Percentiles rank a stretch among this genome's conserved stretches.
phyloP scores from a whole-genome alignment of 1,140 invertebrate species.

The Agrypnia vestita region DNA sequence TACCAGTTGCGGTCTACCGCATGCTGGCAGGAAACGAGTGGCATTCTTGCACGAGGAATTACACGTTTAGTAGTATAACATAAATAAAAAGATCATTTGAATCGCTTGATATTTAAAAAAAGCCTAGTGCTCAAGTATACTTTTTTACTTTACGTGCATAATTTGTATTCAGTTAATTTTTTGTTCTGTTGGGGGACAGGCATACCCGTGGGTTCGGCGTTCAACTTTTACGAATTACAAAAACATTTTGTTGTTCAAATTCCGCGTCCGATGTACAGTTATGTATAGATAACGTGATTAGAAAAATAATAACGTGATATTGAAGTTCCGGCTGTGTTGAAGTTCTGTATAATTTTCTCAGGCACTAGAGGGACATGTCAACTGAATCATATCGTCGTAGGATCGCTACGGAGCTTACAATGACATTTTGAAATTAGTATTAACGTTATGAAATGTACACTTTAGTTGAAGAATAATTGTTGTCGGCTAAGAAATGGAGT shows the following conservation, averaged over 20 bases:
- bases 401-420: not conserved
- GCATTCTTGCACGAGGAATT: constrained; percentile 1
- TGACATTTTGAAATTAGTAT: too few relatives aligned
- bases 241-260: not conserved
- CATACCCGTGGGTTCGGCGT: not conserved
- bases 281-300: not conserved
- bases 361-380: constrained; percentile 11
- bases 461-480: too few relatives aligned
- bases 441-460: too few relatives aligned
- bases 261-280: not conserved
- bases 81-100: not conserved
- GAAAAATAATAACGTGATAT: not conserved
- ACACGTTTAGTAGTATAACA: not conserved
- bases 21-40: constrained; percentile 39
- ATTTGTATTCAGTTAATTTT: not conserved
- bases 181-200: not conserved
- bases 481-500: too few relatives aligned
- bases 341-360: constrained; percentile 25
- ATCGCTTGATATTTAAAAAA: not conserved
- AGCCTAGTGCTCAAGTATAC: not conserved
- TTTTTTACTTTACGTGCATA: not conserved
- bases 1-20: constrained; percentile 46
- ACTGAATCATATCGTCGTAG: constrained; percentile 7
- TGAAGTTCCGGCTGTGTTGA: not conserved
- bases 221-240: not conserved